Conservation (phyloP, 2,888 invertebrate species). For the Sipha maydis region DNA sequence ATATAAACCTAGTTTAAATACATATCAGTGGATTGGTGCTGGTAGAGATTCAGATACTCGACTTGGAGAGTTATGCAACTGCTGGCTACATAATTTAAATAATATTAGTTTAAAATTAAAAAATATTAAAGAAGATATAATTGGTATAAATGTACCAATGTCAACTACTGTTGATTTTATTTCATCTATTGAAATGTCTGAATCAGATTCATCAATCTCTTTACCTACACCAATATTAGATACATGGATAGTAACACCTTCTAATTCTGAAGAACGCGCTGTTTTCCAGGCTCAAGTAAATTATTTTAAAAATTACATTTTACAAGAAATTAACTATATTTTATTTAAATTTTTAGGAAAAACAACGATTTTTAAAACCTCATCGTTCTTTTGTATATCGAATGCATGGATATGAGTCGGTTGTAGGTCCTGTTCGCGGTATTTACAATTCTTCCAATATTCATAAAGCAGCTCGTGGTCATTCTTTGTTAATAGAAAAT, state of each 20-base stretch:
- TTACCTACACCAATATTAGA: conserved; percentile 76
- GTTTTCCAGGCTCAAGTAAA: conserved; percentile 72
- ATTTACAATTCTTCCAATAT: conserved; percentile 74
- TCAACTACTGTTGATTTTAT: conserved; percentile 37
- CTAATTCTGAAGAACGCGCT: conserved; percentile 80
- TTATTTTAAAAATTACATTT: neutral
- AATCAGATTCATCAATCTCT: conserved; percentile 63
- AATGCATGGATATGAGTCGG: conserved; percentile 86
- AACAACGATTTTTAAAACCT: conserved; percentile 84
- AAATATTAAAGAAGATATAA: conserved; percentile 26
- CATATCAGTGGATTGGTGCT: conserved; percentile 93
- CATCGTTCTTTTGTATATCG: conserved; percentile 91
- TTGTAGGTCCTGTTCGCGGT: conserved; percentile 85
- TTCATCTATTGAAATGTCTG: conserved; percentile 33
- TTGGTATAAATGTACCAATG: neutral
- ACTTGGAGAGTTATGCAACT: conserved; percentile 60
- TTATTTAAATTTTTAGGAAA: conserved; percentile 74
- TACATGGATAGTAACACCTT: conserved; percentile 83
- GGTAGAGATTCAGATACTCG: conserved; percentile 84
- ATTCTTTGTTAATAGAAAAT: conserved; percentile 81
- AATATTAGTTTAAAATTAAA: conserved; percentile 53
- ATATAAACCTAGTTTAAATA: conserved; percentile 77
- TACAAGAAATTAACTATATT: neutral
- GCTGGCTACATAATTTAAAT: conserved; percentile 63
- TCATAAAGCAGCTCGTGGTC: conserved; percentile 77